Evolutionary conservation across 2,888 invertebrate species (phyloP).

Genomic region (Suillia variegata): DNA sequence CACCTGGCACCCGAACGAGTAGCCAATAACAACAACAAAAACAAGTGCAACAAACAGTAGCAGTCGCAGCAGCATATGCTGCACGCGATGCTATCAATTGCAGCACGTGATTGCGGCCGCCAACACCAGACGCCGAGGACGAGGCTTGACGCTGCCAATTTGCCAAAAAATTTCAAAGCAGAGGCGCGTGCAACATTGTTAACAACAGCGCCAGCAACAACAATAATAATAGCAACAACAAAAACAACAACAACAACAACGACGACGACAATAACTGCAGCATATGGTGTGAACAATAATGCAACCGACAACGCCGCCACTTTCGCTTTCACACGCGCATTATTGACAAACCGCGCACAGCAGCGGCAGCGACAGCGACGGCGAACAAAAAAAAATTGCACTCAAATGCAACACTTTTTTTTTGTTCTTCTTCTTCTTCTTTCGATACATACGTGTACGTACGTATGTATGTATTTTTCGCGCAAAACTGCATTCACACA

Average conservation of each 20-base stretch:
- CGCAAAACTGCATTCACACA: conserved; percentile 44
- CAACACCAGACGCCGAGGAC: too few relatives aligned
- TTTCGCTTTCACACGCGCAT: conserved; percentile 44
- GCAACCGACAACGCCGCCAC: conserved; percentile 25
- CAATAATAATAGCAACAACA: conserved; percentile 26
- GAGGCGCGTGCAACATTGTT: conserved; percentile 40
- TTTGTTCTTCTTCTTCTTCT: too few relatives aligned
- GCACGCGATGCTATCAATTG: conserved; percentile 37
- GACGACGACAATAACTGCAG: conserved; percentile 20
- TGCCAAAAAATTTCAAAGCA: too few relatives aligned
- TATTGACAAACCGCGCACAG: conserved; percentile 23
- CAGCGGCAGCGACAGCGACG: background rate
- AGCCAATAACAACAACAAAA: too few relatives aligned
- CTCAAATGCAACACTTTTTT: conserved; percentile 36
- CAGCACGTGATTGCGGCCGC: conserved; percentile 26
- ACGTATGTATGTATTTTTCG: too few relatives aligned
- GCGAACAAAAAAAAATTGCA: conserved; percentile 18
- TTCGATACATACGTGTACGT: too few relatives aligned
- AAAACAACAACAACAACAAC: conserved; percentile 26
- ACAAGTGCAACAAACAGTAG: background rate
- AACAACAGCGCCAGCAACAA: conserved; percentile 17
- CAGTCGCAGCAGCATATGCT: background rate
- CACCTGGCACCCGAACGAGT: too few relatives aligned
- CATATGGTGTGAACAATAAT: conserved; percentile 1
- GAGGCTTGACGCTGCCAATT: conserved; percentile 13